Percentiles rank a stretch among this genome's conserved stretches.
Evolutionary conservation across 2,797 vertebrate species (phyloP).

Genomic region (Anguilla anguilla): DNA sequence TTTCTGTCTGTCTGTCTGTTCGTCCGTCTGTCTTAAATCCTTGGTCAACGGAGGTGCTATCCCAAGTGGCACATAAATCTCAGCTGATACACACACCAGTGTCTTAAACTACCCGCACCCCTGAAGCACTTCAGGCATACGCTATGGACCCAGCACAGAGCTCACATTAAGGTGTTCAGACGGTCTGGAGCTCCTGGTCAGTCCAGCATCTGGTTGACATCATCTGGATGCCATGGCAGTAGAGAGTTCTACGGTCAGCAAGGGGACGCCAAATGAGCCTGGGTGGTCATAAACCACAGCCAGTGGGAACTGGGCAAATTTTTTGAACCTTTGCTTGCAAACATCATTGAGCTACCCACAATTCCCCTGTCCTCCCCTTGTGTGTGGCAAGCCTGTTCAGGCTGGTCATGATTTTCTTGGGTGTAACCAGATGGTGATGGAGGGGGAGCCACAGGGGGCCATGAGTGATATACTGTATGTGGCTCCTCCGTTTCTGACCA

Average conservation of each 20-base stretch:
- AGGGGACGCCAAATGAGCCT: not conserved
- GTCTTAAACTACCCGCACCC: constrained; percentile 25
- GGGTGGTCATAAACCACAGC: not conserved
- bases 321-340: not conserved
- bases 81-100: constrained; percentile 49
- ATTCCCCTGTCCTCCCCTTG: not conserved
- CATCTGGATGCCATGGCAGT: constrained; percentile 50
- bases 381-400: not conserved
- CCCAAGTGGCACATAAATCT: constrained; percentile 64
- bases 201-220: constrained; percentile 43
- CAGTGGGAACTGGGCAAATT: not conserved
- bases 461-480: not conserved
- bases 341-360: not conserved
- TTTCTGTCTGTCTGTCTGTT: constrained; percentile 35
- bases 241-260: constrained; percentile 31
- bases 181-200: constrained; percentile 13
- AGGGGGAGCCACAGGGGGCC: too few species aligned
- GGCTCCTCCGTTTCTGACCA: not conserved
- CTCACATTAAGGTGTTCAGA: not conserved
- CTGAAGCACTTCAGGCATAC: constrained; percentile 41
- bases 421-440: not conserved
- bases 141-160: not conserved
- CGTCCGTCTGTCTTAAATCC: constrained; percentile 48
- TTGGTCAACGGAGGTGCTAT: constrained; percentile 51
- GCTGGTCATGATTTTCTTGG: not conserved